Evolutionary conservation across 1,140 invertebrate genomes (phyloP).

Genomic region (Drosophila pallidifrons): DNA sequence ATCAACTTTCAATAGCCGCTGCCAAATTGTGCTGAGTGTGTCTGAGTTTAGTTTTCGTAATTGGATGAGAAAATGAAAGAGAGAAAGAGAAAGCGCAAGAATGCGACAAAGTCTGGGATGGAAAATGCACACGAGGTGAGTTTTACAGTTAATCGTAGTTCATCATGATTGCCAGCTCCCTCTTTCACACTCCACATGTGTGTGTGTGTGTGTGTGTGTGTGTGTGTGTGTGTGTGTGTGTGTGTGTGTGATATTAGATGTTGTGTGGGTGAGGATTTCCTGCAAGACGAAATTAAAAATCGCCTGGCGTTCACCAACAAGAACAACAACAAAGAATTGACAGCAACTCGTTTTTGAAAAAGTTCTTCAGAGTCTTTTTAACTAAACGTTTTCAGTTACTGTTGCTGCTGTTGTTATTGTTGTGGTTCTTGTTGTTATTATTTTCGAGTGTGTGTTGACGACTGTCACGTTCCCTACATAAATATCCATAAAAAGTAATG

Average conservation of each 20-base stretch:
- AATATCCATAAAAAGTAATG: conserved; percentile 81
- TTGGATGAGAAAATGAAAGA: not conserved
- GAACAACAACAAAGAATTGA: conserved; percentile 8
- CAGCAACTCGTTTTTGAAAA: conserved; percentile 10
- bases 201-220: conserved; percentile 15
- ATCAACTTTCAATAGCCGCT: conserved; percentile 5
- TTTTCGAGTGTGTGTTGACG: conserved; percentile 37
- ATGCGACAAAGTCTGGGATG: conserved; percentile 2
- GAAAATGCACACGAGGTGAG: conserved; percentile 3
- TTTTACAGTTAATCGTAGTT: conserved; percentile 18
- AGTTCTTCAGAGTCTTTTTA: conserved; percentile 30
- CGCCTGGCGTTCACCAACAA: conserved; percentile 38
- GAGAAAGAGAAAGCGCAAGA: too few relatives aligned
- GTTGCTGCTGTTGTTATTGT: not conserved
- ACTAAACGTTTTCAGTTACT: conserved; percentile 25
- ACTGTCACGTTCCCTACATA: conserved; percentile 77
- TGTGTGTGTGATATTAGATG: conserved; percentile 15
- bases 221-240: too few relatives aligned
- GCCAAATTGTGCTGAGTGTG: conserved; percentile 11
- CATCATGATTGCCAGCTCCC: conserved; percentile 5
- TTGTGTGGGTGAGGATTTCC: conserved; percentile 43
- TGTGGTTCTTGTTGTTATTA: conserved; percentile 3
- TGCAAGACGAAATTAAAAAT: conserved; percentile 47
- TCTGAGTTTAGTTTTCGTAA: conserved; percentile 6
- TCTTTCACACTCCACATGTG: not conserved